Conservation (phyloP, 2,888 invertebrate genomes). For the Panorpa germanica region DNA sequence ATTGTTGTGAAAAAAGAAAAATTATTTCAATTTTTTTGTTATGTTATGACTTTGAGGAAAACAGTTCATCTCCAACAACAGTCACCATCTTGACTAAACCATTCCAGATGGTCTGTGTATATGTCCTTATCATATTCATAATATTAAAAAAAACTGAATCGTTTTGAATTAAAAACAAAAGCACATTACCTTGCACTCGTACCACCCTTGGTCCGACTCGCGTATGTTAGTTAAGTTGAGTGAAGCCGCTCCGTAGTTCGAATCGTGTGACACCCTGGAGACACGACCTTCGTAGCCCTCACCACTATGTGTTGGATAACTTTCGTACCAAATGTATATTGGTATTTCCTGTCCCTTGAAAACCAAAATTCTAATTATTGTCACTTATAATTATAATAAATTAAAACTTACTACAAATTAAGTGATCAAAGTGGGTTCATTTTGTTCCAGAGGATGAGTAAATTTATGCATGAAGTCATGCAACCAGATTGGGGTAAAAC, state of each 20-base stretch:
- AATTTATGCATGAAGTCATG: too few species aligned
- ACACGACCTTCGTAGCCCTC: slow-evolving; percentile 87
- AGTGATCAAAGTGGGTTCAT: too few species aligned
- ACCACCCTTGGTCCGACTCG: slow-evolving; percentile 93
- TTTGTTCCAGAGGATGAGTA: too few species aligned
- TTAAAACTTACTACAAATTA: too few species aligned
- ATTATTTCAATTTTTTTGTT: too few species aligned
- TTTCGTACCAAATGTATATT: slow-evolving; percentile 96
- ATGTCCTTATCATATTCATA: neutral
- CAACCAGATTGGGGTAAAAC: too few species aligned
- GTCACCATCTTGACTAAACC: too few species aligned
- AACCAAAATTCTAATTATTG: slow-evolving; percentile 18
- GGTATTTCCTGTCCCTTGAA: slow-evolving; percentile 86
- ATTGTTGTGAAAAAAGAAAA: too few species aligned
- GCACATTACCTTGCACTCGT: slow-evolving; percentile 83
- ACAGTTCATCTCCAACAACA: too few species aligned
- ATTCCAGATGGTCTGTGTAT: too few species aligned
- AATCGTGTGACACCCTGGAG: slow-evolving; percentile 72
- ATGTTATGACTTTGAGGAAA: too few species aligned
- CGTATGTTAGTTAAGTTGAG: slow-evolving; percentile 90
- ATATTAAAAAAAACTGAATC: neutral
- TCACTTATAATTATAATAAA: too few species aligned
- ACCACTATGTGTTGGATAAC: slow-evolving; percentile 91
- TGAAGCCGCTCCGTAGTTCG: slow-evolving; percentile 78
- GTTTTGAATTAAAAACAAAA: slow-evolving; percentile 4